Evolutionary conservation across 2,888 invertebrate genomes (phyloP).

Genomic region (Cantharis lateralis): DNA sequence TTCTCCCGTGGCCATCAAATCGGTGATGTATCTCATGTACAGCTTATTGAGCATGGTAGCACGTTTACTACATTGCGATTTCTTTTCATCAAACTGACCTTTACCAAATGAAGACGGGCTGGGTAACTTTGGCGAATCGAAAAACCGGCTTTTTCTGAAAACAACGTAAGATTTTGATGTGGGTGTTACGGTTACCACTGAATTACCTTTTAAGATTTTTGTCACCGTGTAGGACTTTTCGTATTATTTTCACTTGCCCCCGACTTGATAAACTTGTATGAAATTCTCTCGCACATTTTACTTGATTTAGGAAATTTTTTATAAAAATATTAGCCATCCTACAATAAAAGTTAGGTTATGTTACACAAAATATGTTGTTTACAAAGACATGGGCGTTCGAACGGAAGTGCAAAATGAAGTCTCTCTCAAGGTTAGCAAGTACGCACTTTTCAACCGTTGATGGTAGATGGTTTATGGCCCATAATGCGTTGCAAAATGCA

Average conservation of each 20-base stretch:
- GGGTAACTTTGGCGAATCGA: constrained; percentile 43
- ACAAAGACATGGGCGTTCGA: too few relatives aligned
- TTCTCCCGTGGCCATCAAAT: constrained; percentile 75
- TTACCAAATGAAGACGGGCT: constrained; percentile 49
- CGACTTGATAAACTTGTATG: background rate
- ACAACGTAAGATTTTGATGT: background rate
- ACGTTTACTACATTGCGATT: constrained; percentile 63
- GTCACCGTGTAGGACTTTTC: background rate
- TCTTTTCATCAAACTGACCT: constrained; percentile 56
- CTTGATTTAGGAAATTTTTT: constrained; percentile 2
- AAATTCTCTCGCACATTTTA: background rate
- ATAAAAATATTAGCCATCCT: constrained; percentile 11
- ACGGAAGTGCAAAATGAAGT: too few relatives aligned
- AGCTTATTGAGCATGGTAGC: constrained; percentile 74
- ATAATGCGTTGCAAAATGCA: too few relatives aligned
- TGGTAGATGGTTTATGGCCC: too few relatives aligned
- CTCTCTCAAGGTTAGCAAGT: too few relatives aligned
- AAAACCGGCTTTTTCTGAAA: constrained; percentile 43
- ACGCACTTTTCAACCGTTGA: too few relatives aligned
- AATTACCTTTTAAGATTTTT: constrained; percentile 9
- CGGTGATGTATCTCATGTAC: constrained; percentile 81
- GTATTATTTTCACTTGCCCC: background rate
- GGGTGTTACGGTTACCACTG: background rate
- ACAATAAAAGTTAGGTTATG: background rate
- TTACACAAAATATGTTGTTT: too few relatives aligned